Conservation (phyloP, 2,888 invertebrate genomes). For the Catocala fraxini region DNA sequence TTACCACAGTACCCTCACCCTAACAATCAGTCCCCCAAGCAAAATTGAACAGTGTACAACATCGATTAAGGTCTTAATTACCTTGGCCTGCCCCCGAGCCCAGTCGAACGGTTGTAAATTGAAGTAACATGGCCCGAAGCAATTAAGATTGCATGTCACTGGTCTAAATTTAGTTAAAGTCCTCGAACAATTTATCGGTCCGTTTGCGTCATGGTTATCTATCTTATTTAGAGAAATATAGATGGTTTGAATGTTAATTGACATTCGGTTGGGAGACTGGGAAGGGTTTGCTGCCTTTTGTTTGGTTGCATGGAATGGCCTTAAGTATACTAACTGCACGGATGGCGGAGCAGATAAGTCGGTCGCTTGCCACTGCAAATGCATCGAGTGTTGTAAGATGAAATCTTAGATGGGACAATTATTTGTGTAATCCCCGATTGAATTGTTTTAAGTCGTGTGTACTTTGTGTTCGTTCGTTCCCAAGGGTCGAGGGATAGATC, state of each 20-base stretch:
- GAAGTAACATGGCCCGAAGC: slow-evolving; percentile 67
- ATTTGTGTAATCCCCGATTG: too few species aligned
- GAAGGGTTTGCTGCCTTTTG: too few species aligned
- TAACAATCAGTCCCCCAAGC: slow-evolving; percentile 38
- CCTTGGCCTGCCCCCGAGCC: slow-evolving; percentile 21
- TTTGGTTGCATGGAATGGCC: too few species aligned
- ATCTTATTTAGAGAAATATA: slow-evolving; percentile 42
- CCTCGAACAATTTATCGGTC: slow-evolving; percentile 70
- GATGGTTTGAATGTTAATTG: slow-evolving; percentile 3
- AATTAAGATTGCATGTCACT: slow-evolving; percentile 82
- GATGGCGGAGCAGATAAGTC: too few species aligned
- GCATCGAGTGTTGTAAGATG: too few species aligned
- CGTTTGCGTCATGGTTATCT: slow-evolving; percentile 57
- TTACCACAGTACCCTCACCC: slow-evolving; percentile 42
- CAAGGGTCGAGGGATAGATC: too few species aligned
- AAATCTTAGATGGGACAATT: too few species aligned
- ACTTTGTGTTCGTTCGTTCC: too few species aligned
- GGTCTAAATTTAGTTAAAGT: slow-evolving; percentile 73
- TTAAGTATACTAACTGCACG: too few species aligned
- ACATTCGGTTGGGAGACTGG: background rate
- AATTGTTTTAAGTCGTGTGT: too few species aligned
- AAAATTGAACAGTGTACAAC: slow-evolving; percentile 37
- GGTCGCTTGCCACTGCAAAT: too few species aligned
- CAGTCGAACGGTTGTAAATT: slow-evolving; percentile 67
- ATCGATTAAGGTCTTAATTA: slow-evolving; percentile 46